Evolutionary conservation across 2,113 vertebrate genomes (phyloP).

Genomic region (Pachycephala philippinensis): DNA sequence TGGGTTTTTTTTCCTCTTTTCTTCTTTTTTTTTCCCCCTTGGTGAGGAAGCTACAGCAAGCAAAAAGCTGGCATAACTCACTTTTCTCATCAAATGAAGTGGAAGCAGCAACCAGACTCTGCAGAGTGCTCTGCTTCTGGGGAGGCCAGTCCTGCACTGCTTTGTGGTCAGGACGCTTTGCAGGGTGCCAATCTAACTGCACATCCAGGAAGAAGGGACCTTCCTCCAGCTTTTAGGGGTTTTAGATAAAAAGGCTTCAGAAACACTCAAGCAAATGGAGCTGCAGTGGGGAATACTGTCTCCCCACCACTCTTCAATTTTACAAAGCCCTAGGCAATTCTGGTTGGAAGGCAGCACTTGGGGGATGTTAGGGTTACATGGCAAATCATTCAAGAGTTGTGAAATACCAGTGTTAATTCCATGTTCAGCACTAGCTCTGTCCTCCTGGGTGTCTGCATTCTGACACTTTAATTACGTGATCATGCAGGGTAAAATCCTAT

Average conservation of each 20-base stretch:
- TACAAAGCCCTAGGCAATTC: background rate
- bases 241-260: background rate
- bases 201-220: background rate
- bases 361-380: background rate
- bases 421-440: background rate
- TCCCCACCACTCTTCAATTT: background rate
- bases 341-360: background rate
- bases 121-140: background rate
- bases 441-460: background rate
- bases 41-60: background rate
- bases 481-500: background rate
- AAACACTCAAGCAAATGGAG: background rate
- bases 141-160: background rate
- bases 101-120: background rate
- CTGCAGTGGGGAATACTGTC: background rate
- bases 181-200: background rate
- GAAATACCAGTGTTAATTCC: background rate
- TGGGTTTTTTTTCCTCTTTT: too few species aligned
- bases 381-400: background rate
- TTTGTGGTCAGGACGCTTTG: background rate
- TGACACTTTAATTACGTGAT: background rate
- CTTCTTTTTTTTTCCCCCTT: rapidly evolving
- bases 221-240: background rate
- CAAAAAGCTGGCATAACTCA: background rate
- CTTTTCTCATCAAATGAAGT: constrained; percentile 1